A percentile compares a stretch with the other conserved stretches of the same genome.
Conservation (phyloP, 1,140 invertebrate genomes). For the Tribolium madens region DNA sequence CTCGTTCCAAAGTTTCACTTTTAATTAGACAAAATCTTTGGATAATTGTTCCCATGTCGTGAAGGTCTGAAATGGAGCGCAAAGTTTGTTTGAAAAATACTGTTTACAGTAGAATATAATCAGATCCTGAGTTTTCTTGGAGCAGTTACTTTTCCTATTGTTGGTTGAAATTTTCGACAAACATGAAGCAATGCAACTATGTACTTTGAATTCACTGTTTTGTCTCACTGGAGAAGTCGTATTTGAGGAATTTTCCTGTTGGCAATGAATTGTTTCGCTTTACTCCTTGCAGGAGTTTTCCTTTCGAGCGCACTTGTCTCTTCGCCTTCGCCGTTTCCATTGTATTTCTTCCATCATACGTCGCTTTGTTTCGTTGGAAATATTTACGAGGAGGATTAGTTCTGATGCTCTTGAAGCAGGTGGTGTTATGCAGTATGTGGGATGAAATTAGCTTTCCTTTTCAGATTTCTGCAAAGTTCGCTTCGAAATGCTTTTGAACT, state of each 20-base stretch:
- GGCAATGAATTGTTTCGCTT: slow-evolving; percentile 3
- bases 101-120: not conserved
- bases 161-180: slow-evolving; percentile 7
- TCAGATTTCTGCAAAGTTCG: not conserved
- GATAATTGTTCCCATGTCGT: too few species aligned
- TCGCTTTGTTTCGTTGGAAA: not conserved
- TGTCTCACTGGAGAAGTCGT: not conserved
- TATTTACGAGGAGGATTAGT: not conserved
- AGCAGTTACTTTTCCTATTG: slow-evolving; percentile 21
- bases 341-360: not conserved
- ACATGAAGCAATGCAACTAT: slow-evolving; percentile 15
- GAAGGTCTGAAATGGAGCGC: not conserved
- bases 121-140: not conserved
- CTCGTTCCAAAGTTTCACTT: too few species aligned
- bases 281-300: not conserved
- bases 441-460: not conserved
- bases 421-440: not conserved
- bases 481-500: not conserved
- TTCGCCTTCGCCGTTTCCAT: not conserved
- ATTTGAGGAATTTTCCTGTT: slow-evolving; percentile 4
- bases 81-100: not conserved
- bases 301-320: not conserved
- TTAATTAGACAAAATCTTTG: too few species aligned
- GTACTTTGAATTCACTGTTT: not conserved
- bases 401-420: not conserved